Evolutionary conservation across 2,888 invertebrate species (phyloP), one percentile per base, ranked within the genome.

Genomic region (Macrosiphum euphorbiae): DNA sequence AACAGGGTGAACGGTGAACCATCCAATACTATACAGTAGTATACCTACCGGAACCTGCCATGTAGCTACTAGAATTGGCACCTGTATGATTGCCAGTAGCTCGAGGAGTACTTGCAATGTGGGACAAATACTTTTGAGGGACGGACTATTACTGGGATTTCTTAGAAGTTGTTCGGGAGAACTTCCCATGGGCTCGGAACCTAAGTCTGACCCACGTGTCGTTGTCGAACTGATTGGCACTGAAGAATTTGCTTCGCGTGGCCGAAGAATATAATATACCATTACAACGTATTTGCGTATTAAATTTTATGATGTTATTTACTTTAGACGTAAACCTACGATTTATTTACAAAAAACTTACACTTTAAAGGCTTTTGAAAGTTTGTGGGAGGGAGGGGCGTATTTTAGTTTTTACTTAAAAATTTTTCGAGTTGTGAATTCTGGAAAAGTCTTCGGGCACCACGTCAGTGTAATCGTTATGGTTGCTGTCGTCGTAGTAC

Each of bases 401-500:
- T 35, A 50, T 24, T n/a, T 41, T 90, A 44, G 44, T 86, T 41
- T 84, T 91, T 61, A 55, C 26, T 94, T 91, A 90, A 35, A 67
- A 26, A 55, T 94, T 90, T 35, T 94, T 91, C 7, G 20, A 28
- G 84, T 89, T 94, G 41, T 92, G 88, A 55, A 95, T 95, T 95
- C 95, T 95, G 16, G 94, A 95, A 92, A 95, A 95, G 52, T 95
- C 95, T 94, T 95, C 95, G 47, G 94, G 94, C 10, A 95, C 94
- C 20, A 95, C 94, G 50, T 96, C 96, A n/a, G 96, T 95, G n/a
- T 95, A 96, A 90, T 96, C 96, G 95, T 96, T 96, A 94, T 96
- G 96, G 47, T 96, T 96, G 91, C 97, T 97, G 94, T 97, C 97
- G 95, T 98, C 98, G 95, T 98, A 98, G 95, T 98, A 98, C 10